Base-by-base conservation (phyloP, 1,140 invertebrate species). In the Limonius californicus region DNA sequence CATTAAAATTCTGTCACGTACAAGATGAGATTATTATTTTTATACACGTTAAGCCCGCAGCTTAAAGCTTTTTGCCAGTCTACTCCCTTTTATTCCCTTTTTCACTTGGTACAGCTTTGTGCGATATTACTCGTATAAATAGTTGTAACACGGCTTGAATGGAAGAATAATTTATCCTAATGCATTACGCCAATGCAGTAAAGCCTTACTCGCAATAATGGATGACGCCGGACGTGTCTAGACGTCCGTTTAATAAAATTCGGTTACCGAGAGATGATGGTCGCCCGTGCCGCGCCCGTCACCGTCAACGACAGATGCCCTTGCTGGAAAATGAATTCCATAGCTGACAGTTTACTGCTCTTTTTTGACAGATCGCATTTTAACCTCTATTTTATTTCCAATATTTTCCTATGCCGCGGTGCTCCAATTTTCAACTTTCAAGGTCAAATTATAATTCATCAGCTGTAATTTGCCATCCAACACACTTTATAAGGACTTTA, bases 1-100 rank as follows among this genome's bases (percentile, higher is more conserved):
- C 45, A 50, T 50, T 50, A 50, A 50, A 50, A 50, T 50, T 50
- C 45, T 50, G 45, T 50, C 45, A 50, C 45, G 45, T 50, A 19
- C 45, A 50, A 50, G 45, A 50, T 18, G 16, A 50, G 16, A 19
- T 50, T 50, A 50, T 50, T 50, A 50, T 50, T 50, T 50, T 50
- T 50, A 39, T 39, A 39, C 35, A 39, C 35, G 35, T 39, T 39
- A 39, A 39, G 35, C 35, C n/a, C 8, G 3, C 35, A 39, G 35
- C 35, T 39, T 39, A 39, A 39, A 39, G 8, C 35, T 39, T 39
- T 39, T 39, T 39, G 35, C 35, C n/a, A 39, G 35, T 39, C 35
- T 39, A 12, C 35, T 14, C 35, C n/a, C 35, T 14, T 39, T 39
- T 39, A 39, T 39, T 39, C 35, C 35, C 35, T 39, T 39, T 39